Evolutionary conservation across 2,888 invertebrate species (phyloP).

Genomic region (Maniola hyperantus): DNA sequence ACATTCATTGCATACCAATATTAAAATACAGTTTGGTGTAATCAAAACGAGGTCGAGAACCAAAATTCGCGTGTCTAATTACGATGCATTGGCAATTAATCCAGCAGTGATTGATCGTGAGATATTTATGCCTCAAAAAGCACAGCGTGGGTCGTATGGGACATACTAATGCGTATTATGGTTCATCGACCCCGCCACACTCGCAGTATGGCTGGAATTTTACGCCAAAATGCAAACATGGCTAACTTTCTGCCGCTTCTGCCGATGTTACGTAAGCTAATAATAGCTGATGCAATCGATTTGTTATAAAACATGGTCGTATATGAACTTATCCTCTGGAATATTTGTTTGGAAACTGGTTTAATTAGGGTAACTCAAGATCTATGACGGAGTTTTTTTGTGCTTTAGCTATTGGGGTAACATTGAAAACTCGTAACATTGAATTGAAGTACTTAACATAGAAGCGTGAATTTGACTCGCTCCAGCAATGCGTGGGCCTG

Average conservation of each 20-base stretch:
- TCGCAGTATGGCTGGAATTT: constrained; percentile 56
- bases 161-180: constrained; percentile 81
- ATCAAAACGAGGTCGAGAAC: constrained; percentile 33
- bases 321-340: too few relatives aligned
- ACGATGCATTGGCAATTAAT: constrained; percentile 64
- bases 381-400: too few relatives aligned
- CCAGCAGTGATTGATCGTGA: constrained; percentile 62
- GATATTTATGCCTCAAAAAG: constrained; percentile 75
- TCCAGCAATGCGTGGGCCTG: too few relatives aligned
- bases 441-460: too few relatives aligned
- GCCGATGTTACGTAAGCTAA: constrained; percentile 13
- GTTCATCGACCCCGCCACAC: constrained; percentile 71
- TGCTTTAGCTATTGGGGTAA: too few relatives aligned
- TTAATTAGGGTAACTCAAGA: too few relatives aligned
- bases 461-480: too few relatives aligned
- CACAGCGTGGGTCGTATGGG: constrained; percentile 70
- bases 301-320: neutral
- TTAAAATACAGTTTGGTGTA: constrained; percentile 11
- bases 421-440: too few relatives aligned
- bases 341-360: too few relatives aligned
- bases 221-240: constrained; percentile 70
- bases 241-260: constrained; percentile 48
- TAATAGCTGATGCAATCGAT: constrained; percentile 19
- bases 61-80: constrained; percentile 45
- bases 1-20: constrained; percentile 25